Evolutionary conservation across 2,113 vertebrate genomes (phyloP), one percentile per base, ranked within the genome.

Genomic region (Pelodiscus sinensis): DNA sequence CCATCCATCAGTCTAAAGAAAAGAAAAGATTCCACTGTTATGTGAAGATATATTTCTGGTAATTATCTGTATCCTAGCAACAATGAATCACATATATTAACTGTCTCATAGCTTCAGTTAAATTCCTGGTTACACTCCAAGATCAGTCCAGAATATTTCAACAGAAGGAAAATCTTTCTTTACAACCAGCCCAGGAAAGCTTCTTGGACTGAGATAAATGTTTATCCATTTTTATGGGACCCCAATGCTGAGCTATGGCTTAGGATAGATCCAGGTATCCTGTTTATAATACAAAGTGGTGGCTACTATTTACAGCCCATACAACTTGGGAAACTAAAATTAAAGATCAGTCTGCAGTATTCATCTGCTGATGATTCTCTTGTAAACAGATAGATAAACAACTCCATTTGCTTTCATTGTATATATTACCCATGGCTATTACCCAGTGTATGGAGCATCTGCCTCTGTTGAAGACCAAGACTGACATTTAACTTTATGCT

Each of bases 391-490:
- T 44, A 18, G 18, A 21, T 38, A 38, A 73, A 73, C 21, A 38
- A 38, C 71, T 91, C n/a, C 2, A 0, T 24, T 52, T 88, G 24
- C 92, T 62, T 58, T 83, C 80, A 77, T 38, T 44, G 9, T 50
- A 38, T 84, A 65, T 65, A 65, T 31, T 65, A 27, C 12, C 60
- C 60, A 62, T 6, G 14, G 51, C 77, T 82, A 44, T 57, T 73
- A 11, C 80, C 38, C 27, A 94, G 77, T 35, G 62, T 86, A 57
- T 2, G 5, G 29, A 65, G 62, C 29, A 65, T n/a, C 62, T 7
- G 89, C 68, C 51, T 62, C 60, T 52, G 79, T 8, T 0, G 0
- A 52, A 84, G 54, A n/a, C 16, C 0, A 0, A 84, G n/a, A 73
- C 21, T 22, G 11, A 31, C 4, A 1, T 1, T 0, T 85, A 31